Conservation (phyloP, 1,140 invertebrate genomes). For the Conus betulinus region DNA sequence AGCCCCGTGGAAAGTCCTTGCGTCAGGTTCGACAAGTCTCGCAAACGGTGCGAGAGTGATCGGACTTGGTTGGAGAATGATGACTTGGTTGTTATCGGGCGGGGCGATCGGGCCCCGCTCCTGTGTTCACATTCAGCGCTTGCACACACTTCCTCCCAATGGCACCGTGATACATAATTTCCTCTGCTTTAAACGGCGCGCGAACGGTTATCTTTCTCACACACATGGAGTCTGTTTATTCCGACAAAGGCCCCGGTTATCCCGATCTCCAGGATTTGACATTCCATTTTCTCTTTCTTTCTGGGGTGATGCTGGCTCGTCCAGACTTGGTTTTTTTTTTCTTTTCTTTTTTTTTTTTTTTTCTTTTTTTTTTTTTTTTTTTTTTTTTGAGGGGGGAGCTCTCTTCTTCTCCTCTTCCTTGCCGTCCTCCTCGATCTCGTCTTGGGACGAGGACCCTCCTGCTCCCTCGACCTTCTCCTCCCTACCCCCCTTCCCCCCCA, state of each 20-base stretch:
- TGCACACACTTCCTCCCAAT: conserved; percentile 16
- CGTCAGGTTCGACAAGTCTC: conserved; percentile 32
- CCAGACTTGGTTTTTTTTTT: background rate
- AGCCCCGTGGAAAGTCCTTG: conserved; percentile 21
- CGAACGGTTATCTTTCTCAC: conserved; percentile 5
- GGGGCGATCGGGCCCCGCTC: background rate
- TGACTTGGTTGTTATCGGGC: conserved; percentile 21
- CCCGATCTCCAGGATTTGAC: conserved; percentile 12
- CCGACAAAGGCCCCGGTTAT: conserved; percentile 18
- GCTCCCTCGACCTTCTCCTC: background rate
- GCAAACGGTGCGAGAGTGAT: conserved; percentile 21
- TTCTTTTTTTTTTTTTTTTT: background rate
- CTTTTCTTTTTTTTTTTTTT: background rate
- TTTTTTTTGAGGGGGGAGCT: background rate
- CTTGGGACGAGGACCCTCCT: background rate
- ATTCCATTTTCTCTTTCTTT: conserved; percentile 9
- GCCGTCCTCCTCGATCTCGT: background rate
- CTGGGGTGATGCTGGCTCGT: background rate
- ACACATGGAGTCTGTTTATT: conserved; percentile 28
- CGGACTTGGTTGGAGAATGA: conserved; percentile 20
- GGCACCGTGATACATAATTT: conserved; percentile 3
- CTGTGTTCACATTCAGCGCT: background rate
- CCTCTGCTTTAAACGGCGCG: conserved; percentile 1
- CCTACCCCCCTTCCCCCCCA: background rate
- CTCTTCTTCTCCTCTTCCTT: background rate